Base-by-base conservation (phyloP, 2,797 vertebrate genomes). In the Peromyscus attwateri region DNA sequence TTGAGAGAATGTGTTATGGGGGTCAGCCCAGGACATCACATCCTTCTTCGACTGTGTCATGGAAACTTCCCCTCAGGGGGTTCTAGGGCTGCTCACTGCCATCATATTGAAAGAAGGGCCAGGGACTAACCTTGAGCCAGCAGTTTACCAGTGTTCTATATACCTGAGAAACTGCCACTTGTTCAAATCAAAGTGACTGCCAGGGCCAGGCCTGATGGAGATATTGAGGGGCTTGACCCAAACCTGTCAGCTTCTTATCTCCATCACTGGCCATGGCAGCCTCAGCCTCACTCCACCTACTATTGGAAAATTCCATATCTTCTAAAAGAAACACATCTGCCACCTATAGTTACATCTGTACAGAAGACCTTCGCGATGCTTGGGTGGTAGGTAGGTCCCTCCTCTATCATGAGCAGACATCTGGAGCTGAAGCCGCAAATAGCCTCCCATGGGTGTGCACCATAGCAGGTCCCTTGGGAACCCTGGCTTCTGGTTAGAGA, bases 41-140 rank as follows among this genome's bases (percentile, higher is more conserved):
- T 34, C 10, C 79, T 49, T 52, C 37, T 2, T 55, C 85, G 27
- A 0, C 27, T 19, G 1, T 1, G 0, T 21, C 27, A 68, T 79
- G 21, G 87, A 68, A 29, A 73, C 73, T 46, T 77, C 84, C 84
- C 8, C 0, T 37, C 23, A 52, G 60, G 46, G 21, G 12, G 8
- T 64, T 1, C 55, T 14, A 46, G 34, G 52, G 70, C 64, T 2
- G 1, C 19, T 57, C 43, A 16, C 6, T 21, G 4, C 3, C 23
- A 13, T 55, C 52, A 84, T 17, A 34, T 76, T 91, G 75, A 64
- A 88, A 23, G 64, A 91, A 93, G 37, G 13, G 29, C 17, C 34
- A 27, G 9, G 8, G 31, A 37, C 76, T 77, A 10, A 73, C 23
- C 46, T 57, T 73, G 11, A 66, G 84, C 64, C 6, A 25, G 77